Evolutionary conservation across 2,888 invertebrate species (phyloP), one percentile per base, ranked within the genome.

Genomic region (Ptilodon capucinus): DNA sequence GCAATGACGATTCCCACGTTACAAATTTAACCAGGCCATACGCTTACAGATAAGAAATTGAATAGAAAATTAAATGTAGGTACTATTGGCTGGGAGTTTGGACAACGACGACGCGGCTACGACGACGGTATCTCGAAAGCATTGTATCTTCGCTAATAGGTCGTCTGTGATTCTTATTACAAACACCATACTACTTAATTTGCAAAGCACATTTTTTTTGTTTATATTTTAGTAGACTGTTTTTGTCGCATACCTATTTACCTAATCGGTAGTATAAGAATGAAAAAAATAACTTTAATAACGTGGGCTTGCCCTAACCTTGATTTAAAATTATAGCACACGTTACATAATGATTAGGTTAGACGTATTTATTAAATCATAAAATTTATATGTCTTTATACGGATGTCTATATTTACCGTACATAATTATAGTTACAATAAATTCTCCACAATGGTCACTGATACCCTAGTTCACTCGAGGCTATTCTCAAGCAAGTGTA

Each of bases 51-150:
- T 86, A 86, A 86, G 81, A 68, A 68, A 76, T 82, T 84, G 76
- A 84, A 86, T 85, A 76, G 81, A 78, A 83, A 80, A 86, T 83
- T 82, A 85, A 84, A 84, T 79, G 81, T n/a, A n/a, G n/a, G n/a
- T 79, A 74, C 74, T 71, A 72, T 72, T 71, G 67, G 76, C 74
- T 74, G 60, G 69, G 73, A n/a, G n/a, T n/a, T n/a, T n/a, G n/a
- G n/a, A n/a, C n/a, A n/a, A n/a, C n/a, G n/a, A n/a, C n/a, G n/a
- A n/a, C n/a, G n/a, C n/a, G n/a, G n/a, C n/a, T n/a, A n/a, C n/a
- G n/a, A n/a, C n/a, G n/a, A 79, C 76, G 65, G 60, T 71, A 65
- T 64, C 68, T 67, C 45, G 51, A 55, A 51, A 58, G 54, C 56
- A 57, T 62, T 72, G 60, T 62, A 57, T 60, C 57, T 53, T 61